Percentiles rank a stretch among this genome's conserved stretches.
phyloP scores from a whole-genome alignment of 2,888 invertebrate genomes.

The Ormia ochracea region DNA sequence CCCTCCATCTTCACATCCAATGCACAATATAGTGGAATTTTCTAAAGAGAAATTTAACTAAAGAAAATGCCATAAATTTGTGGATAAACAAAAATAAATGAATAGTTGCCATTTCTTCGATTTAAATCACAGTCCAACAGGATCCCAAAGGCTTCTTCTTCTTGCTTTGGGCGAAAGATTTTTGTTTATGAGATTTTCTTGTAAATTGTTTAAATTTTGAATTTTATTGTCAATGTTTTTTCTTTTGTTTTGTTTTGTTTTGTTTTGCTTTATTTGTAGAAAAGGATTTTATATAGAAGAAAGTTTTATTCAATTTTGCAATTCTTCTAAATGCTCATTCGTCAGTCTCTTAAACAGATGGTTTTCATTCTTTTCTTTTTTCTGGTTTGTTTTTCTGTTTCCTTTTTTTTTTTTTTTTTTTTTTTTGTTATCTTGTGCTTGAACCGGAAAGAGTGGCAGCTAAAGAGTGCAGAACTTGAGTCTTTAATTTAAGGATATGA shows the following conservation, averaged over 20 bases:
- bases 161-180: background rate
- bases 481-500: conserved; percentile 37
- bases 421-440: background rate
- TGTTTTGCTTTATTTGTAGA: too few species aligned
- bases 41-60: background rate
- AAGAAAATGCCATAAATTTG: background rate
- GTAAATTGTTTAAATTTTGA: conserved; percentile 8
- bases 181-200: background rate
- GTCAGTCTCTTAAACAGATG: conserved; percentile 5
- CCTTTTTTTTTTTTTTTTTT: background rate
- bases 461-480: background rate
- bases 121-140: conserved; percentile 33
- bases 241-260: too few species aligned
- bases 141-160: conserved; percentile 21
- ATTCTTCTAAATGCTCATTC: background rate
- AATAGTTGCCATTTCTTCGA: conserved; percentile 38
- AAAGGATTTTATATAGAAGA: background rate
- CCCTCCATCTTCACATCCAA: background rate
- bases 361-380: background rate
- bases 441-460: background rate
- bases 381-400: background rate
- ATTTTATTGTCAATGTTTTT: background rate
- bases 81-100: conserved; percentile 29
- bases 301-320: background rate
- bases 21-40: conserved; percentile 15